Base-by-base conservation (phyloP, 2,797 vertebrate genomes). In the Tauraco hartlaubi region DNA sequence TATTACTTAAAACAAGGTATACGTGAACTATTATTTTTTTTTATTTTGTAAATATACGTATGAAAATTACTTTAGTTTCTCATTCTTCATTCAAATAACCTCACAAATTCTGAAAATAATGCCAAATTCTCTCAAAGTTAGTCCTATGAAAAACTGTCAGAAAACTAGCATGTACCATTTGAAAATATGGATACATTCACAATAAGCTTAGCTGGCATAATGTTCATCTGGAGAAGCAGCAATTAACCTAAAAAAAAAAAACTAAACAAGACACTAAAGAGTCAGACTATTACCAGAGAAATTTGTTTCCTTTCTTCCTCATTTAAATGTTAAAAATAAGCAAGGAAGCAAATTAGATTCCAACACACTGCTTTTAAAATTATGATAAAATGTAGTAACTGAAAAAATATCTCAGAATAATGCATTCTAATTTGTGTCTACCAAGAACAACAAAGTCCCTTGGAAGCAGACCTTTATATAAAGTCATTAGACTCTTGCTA, bases 241-340 rank as follows among this genome's bases (percentile, higher is more conserved):
- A 94, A 74, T 88, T 91, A 87, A 79, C 39, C 17, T 46, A n/a
- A 44, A 29, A 19, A 72, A 66, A 80, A 80, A 25, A 13, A 1
- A 31, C 63, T 74, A 83, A 94, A 83, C 29, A 80, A 80, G 39
- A 84, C 25, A 46, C 46, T 84, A 21, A 85, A 85, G n/a, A 64
- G n/a, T 54, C 48, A 81, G 55, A 28, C 59, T 91, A 35, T 76
- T 88, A 76, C 49, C 41, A 14, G 39, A 29, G 83, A 76, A 80
- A 78, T 58, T 61, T 67, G 15, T 71, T 88, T 73, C 23, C 33
- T 72, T 85, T 91, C 22, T 83, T 94, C 26, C 31, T 64, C 41
- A 79, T 75, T 82, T 90, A 76, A 48, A 90, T 35, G 26, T 59
- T 85, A 76, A 95, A 92, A 95, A 69, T 72, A 84, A 90, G 41